Base-by-base conservation (phyloP, 1,140 invertebrate species). In the Littorina saxatilis region DNA sequence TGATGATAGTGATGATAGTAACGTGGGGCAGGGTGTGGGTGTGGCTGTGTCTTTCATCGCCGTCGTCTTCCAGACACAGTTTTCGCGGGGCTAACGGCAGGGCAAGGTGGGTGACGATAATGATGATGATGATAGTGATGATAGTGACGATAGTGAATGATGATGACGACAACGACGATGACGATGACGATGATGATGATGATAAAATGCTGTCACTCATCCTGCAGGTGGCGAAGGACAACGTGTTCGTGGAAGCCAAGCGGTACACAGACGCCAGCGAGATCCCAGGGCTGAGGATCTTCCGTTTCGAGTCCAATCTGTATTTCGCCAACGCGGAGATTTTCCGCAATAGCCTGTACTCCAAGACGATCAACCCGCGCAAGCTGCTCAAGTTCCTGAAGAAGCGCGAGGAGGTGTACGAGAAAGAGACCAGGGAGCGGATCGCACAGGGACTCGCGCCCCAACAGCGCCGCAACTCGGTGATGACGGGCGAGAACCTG, bases 321-420 rank as follows among this genome's bases (percentile, higher is more conserved):
- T 94, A 93, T 84, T 94, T 92, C 84, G 93, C 91, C 2, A 94
- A 93, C 85, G 91, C 92, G 1, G 93, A 93, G 85, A 90, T 91
- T 32, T 94, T 94, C 83, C 86, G 87, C 52, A 90, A 78, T 74
- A 87, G 79, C 29, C 83, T 91, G 27, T 90, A 91, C 74, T 85
- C 83, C 47, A 68, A 83, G n/a, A 90, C 88, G 1, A 82, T 89
- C 1, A 91, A 90, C 75, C 86, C 88, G 2, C 81, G 88, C 55
- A 90, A 89, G 82, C 68, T 87, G 37, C 82, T 90, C 52, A 90
- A 91, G 80, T 85, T 87, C 73, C 75, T 91, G 29, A 88, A 90
- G 68, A 90, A 90, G 80, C 87, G 87, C 75, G 87, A 87, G 84
- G 82, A 74, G 68, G 81, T 52, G 82, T 73, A 70, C 82, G 55